Evolutionary conservation across 2,113 vertebrate genomes (phyloP).

Genomic region (Dissostichus mawsoni): DNA sequence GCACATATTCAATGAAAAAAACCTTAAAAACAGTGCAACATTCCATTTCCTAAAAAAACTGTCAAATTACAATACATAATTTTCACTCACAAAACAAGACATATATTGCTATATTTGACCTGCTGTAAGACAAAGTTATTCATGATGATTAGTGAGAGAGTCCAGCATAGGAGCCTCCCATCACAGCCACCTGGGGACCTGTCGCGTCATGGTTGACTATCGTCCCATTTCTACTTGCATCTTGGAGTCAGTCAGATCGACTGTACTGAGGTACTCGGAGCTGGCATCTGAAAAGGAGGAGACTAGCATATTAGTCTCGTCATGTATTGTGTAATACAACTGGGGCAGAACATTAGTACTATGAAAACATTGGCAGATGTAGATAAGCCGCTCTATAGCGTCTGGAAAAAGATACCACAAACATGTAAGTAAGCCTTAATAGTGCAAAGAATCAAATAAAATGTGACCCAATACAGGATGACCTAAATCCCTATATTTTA

Average conservation of each 20-base stretch:
- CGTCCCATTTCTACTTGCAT: conserved; percentile 78
- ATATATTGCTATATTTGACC: conserved; percentile 75
- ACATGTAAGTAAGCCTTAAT: conserved; percentile 48
- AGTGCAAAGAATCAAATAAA: conserved; percentile 35
- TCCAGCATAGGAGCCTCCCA: conserved; percentile 79
- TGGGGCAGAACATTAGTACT: conserved; percentile 5
- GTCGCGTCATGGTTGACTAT: conserved; percentile 65
- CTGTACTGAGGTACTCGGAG: conserved; percentile 88
- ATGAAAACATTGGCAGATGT: conserved; percentile 44
- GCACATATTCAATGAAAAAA: neutral
- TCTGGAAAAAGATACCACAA: conserved; percentile 48
- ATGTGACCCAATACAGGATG: conserved; percentile 27
- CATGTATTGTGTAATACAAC: conserved; percentile 13
- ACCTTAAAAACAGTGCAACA: neutral
- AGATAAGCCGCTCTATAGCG: conserved; percentile 29
- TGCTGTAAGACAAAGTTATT: conserved; percentile 92
- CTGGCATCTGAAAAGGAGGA: conserved; percentile 85
- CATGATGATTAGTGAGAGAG: conserved; percentile 91
- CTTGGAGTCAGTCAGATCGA: conserved; percentile 88
- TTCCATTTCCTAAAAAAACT: neutral
- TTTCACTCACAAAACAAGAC: neutral
- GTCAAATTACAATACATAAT: neutral
- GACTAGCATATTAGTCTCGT: conserved; percentile 37
- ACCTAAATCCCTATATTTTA: conserved; percentile 63
- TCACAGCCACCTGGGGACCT: conserved; percentile 72